Evolutionary conservation across 2,888 invertebrate genomes (phyloP), one percentile per base, ranked within the genome.

Genomic region (Melieria crassipennis): DNA sequence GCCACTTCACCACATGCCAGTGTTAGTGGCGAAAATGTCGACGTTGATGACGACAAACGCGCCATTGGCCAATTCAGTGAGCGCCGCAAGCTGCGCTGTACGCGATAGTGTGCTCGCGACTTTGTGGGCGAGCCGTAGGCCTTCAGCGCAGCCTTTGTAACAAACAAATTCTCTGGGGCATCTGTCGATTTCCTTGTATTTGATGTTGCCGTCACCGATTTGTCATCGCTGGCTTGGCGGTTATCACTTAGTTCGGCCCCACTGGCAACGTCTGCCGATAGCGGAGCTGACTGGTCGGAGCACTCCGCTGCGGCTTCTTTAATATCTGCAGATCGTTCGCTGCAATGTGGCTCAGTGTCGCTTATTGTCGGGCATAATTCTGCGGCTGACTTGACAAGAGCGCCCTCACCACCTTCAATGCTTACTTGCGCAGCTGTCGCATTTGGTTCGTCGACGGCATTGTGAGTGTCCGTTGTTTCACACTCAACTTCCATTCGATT

Each of bases 131-230:
- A 65, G 55, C 61, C 68, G 47, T 75, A 75, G 46, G 65, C 75
- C 48, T 75, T 75, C 13, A 72, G 69, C n/a, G 73, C 73, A 7
- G 75, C 75, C 67, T 75, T 75, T 43, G 71, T 75, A 10, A 74
- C 69, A 46, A 74, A 72, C 10, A 69, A 52, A 63, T 50, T 46
- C 62, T 56, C 30, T 55, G 62, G n/a, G 13, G n/a, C 56, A 62
- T 69, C 56, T 62, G 56, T 62, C 48, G 62, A 45, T 16, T 55
- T 55, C 42, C 47, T 62, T 52, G 7, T 52, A 45, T 55, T 55
- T 45, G 52, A 55, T 61, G 69, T 69, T 63, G 56, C 13, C 13
- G 52, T 52, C 52, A 52, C 13, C 13, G 52, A 10, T 50, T 50
- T 50, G 11, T 50, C 50, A 11, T 50, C 50, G 50, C 11, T 3